Percentiles rank a stretch among this genome's conserved stretches.
These are phyloP conservation scores for Lathamus discolor DNA, from an alignment of 2,113 vertebrate genomes.

Conservation along the genomic window DNA sequence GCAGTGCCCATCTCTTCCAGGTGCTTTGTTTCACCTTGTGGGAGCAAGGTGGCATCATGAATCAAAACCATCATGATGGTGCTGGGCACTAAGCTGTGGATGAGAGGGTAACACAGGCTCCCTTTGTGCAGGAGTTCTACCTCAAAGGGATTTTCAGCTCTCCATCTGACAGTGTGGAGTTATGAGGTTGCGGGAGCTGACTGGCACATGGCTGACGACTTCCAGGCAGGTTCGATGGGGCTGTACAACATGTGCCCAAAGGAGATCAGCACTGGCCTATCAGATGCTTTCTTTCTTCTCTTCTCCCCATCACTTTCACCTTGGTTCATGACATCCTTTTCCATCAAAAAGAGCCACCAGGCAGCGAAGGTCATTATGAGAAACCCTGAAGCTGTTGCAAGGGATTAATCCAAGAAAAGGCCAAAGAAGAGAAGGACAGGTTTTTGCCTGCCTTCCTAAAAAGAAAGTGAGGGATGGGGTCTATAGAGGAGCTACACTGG, in stretches of 20 bases:
- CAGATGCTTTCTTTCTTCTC: background rate
- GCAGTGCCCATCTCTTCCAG: background rate
- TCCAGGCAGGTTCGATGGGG: background rate
- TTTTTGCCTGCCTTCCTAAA: background rate
- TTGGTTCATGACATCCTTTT: background rate
- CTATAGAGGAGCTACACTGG: background rate
- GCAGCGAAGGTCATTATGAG: too few relatives aligned
- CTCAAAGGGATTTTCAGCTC: background rate
- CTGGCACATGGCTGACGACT: background rate
- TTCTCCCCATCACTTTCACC: background rate
- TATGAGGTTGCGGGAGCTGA: background rate
- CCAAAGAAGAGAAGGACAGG: background rate
- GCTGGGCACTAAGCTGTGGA: background rate
- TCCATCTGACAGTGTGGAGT: background rate
- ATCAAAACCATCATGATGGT: background rate
- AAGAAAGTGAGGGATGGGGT: background rate
- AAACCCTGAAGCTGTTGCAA: background rate
- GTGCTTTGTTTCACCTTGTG: accelerated
- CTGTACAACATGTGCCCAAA: background rate
- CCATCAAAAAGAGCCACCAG: background rate
- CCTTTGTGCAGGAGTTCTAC: background rate
- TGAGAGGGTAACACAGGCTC: background rate
- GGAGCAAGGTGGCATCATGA: background rate
- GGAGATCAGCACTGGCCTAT: background rate
- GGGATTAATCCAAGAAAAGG: background rate